phyloP scores from a whole-genome alignment of 2,797 vertebrate species.

The Limosa lapponica region DNA sequence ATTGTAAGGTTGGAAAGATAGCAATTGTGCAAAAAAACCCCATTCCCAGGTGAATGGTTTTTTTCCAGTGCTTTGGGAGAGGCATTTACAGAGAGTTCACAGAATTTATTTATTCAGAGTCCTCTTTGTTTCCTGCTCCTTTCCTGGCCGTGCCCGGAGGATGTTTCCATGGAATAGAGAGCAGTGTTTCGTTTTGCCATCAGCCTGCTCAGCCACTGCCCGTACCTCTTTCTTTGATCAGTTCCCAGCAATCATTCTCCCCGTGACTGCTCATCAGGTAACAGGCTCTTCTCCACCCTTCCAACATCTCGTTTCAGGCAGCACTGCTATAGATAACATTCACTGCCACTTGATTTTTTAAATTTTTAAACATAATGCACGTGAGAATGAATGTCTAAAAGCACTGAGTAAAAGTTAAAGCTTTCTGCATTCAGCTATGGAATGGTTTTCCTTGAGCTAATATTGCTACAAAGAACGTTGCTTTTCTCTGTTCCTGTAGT shows the following conservation, averaged over 20 bases:
- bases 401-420: not conserved
- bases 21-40: not conserved
- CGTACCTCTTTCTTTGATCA: not conserved
- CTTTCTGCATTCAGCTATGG: not conserved
- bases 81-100: not conserved
- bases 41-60: not conserved
- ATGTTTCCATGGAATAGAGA: constrained; percentile 4
- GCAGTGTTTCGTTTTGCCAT: not conserved
- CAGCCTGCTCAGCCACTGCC: not conserved
- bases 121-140: constrained; percentile 55
- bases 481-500: not conserved
- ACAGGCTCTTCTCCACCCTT: not conserved
- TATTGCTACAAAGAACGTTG: constrained; percentile 14
- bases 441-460: constrained; percentile 15
- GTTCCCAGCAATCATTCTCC: not conserved
- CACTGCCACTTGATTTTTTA: not conserved
- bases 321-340: not conserved
- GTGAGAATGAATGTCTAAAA: not conserved
- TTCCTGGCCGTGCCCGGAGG: not conserved
- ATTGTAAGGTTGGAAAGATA: not conserved
- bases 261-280: not conserved
- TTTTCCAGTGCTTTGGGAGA: not conserved
- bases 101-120: constrained; percentile 33
- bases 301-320: not conserved
- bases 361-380: not conserved